phyloP scores from a whole-genome alignment of 2,113 vertebrate genomes.

The Sinocyclocheilus maitianheensis region DNA sequence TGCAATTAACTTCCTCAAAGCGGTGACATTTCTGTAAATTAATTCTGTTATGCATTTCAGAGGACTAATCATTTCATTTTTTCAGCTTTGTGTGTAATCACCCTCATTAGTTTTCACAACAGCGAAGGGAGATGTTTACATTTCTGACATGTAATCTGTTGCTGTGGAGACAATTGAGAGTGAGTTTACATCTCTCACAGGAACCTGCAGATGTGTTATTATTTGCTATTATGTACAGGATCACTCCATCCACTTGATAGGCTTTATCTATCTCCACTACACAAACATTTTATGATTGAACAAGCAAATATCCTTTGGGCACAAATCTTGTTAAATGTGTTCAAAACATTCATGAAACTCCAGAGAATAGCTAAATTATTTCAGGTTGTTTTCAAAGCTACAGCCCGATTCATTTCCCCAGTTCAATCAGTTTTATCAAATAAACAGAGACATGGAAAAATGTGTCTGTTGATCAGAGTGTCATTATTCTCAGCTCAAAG shows the following conservation, averaged over 20 bases:
- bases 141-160: conserved; percentile 42
- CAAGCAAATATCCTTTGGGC: conserved; percentile 11
- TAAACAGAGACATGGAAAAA: conserved; percentile 21
- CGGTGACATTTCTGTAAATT: background rate
- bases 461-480: background rate
- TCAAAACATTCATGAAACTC: conserved; percentile 34
- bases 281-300: conserved; percentile 37
- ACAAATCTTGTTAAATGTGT: conserved; percentile 5
- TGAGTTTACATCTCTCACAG: conserved; percentile 23
- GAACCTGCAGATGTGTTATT: conserved; percentile 33
- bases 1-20: conserved; percentile 32
- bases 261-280: conserved; percentile 30
- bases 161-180: conserved; percentile 25
- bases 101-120: conserved; percentile 39
- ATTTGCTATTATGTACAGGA: conserved; percentile 21
- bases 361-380: conserved; percentile 22
- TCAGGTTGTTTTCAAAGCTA: conserved; percentile 33
- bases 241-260: conserved; percentile 30
- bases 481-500: conserved; percentile 10
- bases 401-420: conserved; percentile 22
- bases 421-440: conserved; percentile 35
- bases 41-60: conserved; percentile 33
- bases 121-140: conserved; percentile 20
- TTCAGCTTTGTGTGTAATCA: conserved; percentile 16
- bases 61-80: conserved; percentile 33